Evolutionary conservation across 2,113 vertebrate genomes (phyloP).

Genomic region (Cochlearius cochlearius): DNA sequence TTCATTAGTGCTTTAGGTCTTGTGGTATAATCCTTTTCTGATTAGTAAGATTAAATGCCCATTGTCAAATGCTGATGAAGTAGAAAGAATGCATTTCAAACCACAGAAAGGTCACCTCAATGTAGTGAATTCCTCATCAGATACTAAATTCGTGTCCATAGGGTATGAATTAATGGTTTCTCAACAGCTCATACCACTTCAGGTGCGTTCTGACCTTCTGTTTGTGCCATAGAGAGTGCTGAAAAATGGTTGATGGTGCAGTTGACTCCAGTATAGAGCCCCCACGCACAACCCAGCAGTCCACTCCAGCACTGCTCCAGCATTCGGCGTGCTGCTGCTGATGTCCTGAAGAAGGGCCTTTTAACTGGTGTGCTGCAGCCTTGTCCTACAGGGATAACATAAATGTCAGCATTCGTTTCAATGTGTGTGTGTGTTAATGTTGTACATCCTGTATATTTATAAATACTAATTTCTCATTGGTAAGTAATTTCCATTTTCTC

Average conservation of each 20-base stretch:
- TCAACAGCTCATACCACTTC: background rate
- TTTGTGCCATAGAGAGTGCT: background rate
- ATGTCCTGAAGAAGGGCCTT: background rate
- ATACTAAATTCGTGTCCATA: background rate
- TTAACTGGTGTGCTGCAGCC: background rate
- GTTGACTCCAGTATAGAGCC: background rate
- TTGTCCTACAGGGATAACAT: background rate
- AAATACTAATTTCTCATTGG: background rate
- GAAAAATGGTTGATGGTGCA: background rate
- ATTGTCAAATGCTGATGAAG: background rate
- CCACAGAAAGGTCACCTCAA: background rate
- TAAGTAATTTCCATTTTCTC: background rate
- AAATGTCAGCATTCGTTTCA: background rate
- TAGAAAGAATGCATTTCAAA: background rate
- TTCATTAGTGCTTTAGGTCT: background rate
- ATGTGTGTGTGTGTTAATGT: background rate
- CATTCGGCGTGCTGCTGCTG: fast-evolving
- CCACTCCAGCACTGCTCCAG: too few relatives aligned
- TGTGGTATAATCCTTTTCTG: background rate
- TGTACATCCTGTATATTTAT: background rate
- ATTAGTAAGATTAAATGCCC: background rate
- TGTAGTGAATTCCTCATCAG: background rate
- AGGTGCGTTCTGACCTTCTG: background rate
- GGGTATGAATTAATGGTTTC: background rate
- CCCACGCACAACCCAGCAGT: fast-evolving